Evolutionary conservation across 1,140 invertebrate species (phyloP), one percentile per base, ranked within the genome.

Genomic region (Phenacoccus solenopsis): DNA sequence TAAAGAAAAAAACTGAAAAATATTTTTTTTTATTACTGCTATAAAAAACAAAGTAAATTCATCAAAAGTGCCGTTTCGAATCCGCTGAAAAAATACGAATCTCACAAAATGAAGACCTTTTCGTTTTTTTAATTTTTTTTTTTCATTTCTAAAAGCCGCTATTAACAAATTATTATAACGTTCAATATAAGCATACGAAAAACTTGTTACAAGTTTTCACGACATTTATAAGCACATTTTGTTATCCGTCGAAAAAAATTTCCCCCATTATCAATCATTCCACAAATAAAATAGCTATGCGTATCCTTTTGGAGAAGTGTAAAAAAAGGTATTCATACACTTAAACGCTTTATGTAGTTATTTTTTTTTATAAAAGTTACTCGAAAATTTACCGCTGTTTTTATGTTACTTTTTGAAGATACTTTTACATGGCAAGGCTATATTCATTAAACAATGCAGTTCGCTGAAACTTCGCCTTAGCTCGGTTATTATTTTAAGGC

Each of bases 271-370:
- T 49, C 38, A 49, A 49, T 49, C 38, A 49, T 49, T 49, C 16
- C 16, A 16, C 38, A 49, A n/a, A 49, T 49, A 49, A 49, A n/a
- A 49, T 49, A n/a, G 38, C 38, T 49, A 16, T 9, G 38, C 38
- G 38, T 3, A 49, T 10, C 12, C 5, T 32, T 5, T 5, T 7
- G 30, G 13, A 32, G 30, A 32, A n/a, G 38, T 49, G 16, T 16
- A n/a, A 49, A 49, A 49, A n/a, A 49, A 49, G 38, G 38, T 49
- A 49, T 49, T 49, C 38, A 49, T 49, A n/a, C 38, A 49, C 12
- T 49, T 49, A 49, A 49, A 49, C 38, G 38, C 38, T 49, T 49
- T 49, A 49, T 49, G 38, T 49, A 49, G 38, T 49, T 49, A 49
- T 5, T 49, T 49, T 49, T n/a, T 49, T 49, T n/a, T 13, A 32